phyloP scores from a whole-genome alignment of 2,113 vertebrate genomes.

The Mixornis gularis region DNA sequence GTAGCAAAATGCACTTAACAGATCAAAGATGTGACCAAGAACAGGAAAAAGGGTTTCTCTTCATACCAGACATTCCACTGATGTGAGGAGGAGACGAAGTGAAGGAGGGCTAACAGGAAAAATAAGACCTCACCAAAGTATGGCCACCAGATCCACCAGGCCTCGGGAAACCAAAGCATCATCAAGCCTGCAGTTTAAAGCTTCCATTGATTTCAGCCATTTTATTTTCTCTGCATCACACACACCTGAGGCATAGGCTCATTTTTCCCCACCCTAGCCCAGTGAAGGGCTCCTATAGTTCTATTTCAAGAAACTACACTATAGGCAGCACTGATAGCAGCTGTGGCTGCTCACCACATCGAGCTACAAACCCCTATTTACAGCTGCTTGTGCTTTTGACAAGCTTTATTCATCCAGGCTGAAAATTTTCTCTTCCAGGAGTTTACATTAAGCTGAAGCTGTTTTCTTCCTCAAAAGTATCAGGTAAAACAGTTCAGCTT shows the following conservation, averaged over 20 bases:
- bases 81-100: background rate
- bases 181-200: background rate
- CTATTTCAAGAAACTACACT: background rate
- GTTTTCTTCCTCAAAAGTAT: background rate
- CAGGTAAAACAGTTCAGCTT: background rate
- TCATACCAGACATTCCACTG: constrained; percentile 19
- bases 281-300: background rate
- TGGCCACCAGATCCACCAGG: background rate
- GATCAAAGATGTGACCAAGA: constrained; percentile 1
- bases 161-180: background rate
- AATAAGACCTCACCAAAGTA: background rate
- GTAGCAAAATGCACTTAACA: background rate
- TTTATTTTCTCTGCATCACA: background rate
- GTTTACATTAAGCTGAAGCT: background rate
- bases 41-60: background rate
- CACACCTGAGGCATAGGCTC: background rate
- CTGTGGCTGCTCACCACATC: background rate
- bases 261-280: background rate
- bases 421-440: background rate
- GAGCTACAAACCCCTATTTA: background rate
- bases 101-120: background rate
- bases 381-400: background rate
- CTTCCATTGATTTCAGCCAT: background rate
- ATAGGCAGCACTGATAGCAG: background rate
- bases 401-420: background rate